These are phyloP conservation scores for Macropus fuliginosus DNA, from an alignment of 2,797 vertebrate genomes.

Conservation along the genomic window DNA sequence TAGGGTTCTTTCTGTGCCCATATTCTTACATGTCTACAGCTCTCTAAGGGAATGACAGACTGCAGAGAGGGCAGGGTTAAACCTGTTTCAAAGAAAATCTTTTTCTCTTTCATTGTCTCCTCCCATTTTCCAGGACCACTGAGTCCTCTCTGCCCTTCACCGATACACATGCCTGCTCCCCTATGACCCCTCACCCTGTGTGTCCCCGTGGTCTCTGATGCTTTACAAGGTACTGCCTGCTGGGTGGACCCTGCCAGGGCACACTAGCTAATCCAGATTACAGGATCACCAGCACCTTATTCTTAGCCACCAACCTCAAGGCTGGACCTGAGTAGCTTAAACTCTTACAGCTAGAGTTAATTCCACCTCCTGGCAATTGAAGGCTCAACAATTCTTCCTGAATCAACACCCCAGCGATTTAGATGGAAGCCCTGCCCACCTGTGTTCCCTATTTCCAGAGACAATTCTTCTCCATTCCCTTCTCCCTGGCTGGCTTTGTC, in stretches of 20 bases:
- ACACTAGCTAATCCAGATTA: constrained; percentile 67
- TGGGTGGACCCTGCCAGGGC: not conserved
- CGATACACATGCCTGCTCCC: constrained; percentile 3
- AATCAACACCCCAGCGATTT: not conserved
- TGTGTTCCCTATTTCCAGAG: accelerated
- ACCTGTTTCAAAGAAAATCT: not conserved
- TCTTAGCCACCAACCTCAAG: constrained; percentile 69
- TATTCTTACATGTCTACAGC: not conserved
- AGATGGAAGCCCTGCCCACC: constrained; percentile 5
- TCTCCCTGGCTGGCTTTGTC: not conserved
- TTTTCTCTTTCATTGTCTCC: not conserved
- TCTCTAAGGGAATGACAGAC: not conserved
- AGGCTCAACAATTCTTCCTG: constrained; percentile 9
- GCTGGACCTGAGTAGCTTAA: constrained; percentile 57
- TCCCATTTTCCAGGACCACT: not conserved
- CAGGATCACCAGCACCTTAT: constrained; percentile 48
- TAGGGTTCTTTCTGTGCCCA: constrained; percentile 16
- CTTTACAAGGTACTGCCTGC: not conserved
- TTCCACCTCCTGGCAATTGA: constrained; percentile 8
- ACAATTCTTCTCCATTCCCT: not conserved
- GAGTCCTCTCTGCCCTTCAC: not conserved
- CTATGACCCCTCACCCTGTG: not conserved
- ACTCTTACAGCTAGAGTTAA: not conserved
- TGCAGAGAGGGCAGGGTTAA: not conserved
- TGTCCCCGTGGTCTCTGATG: constrained; percentile 48